phyloP scores from a whole-genome alignment of 2,113 vertebrate genomes.

The Neodon shergylaensis region DNA sequence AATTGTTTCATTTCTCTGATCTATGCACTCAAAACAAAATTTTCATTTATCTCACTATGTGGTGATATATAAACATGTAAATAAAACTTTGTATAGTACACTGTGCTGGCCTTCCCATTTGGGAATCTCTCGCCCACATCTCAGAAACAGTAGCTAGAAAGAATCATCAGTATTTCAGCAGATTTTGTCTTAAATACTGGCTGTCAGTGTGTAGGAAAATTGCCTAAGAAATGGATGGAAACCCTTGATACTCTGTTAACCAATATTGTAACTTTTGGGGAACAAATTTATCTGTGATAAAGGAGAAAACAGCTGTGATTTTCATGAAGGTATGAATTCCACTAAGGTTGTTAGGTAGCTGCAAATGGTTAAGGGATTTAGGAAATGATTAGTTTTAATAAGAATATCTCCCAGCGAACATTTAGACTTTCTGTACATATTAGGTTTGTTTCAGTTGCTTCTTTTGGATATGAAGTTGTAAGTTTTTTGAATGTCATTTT shows the following conservation, averaged over 20 bases:
- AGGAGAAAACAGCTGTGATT: neutral
- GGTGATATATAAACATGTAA: neutral
- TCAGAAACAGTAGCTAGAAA: neutral
- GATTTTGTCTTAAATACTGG: neutral
- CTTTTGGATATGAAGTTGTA: constrained; percentile 33
- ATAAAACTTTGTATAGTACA: neutral
- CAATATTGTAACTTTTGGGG: neutral
- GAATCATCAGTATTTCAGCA: neutral
- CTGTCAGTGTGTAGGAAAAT: neutral
- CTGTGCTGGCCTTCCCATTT: neutral
- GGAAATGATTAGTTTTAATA: constrained; percentile 19
- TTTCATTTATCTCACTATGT: neutral
- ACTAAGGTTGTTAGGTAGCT: constrained; percentile 3
- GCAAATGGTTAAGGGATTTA: constrained; percentile 10
- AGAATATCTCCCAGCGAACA: constrained; percentile 31
- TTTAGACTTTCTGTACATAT: constrained; percentile 27
- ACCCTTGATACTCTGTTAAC: constrained; percentile 1
- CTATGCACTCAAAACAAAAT: neutral
- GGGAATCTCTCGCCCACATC: neutral
- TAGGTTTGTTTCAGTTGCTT: constrained; percentile 35
- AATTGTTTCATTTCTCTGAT: constrained; percentile 9
- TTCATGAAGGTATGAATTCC: constrained; percentile 21
- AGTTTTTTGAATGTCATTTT: constrained; percentile 60
- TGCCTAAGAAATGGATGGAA: neutral
- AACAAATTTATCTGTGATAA: neutral